phyloP scores from a whole-genome alignment of 2,113 vertebrate genomes.

The Calidris pugnax region DNA sequence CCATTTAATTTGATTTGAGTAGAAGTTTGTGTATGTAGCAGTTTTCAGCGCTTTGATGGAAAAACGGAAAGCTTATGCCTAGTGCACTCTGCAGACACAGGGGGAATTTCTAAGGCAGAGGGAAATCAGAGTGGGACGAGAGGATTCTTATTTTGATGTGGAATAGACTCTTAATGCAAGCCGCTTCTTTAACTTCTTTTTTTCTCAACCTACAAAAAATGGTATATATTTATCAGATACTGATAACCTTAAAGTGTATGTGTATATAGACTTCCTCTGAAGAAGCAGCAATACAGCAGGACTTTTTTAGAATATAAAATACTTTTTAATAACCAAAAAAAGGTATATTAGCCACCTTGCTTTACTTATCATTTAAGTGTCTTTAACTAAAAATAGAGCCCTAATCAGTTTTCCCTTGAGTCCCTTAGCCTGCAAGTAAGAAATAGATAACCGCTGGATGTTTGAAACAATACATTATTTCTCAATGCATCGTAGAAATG shows the following conservation, averaged over 20 bases:
- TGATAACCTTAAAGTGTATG: not conserved
- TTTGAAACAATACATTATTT: slow-evolving; percentile 4
- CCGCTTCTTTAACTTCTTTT: not conserved
- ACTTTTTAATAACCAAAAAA: not conserved
- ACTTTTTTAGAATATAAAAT: not conserved
- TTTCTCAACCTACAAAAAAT: not conserved
- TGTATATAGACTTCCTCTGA: not conserved
- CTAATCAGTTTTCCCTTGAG: slow-evolving; percentile 14
- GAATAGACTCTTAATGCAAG: not conserved
- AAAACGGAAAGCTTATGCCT: not conserved
- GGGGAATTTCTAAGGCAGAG: not conserved
- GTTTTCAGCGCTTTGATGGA: not conserved
- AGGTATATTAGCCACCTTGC: not conserved
- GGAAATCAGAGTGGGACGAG: not conserved
- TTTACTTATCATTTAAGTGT: not conserved
- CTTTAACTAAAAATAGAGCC: slow-evolving; percentile 36
- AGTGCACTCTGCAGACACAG: fast-evolving
- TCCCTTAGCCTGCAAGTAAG: not conserved
- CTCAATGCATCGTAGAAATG: not conserved
- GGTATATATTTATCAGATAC: not conserved
- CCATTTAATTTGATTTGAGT: not conserved
- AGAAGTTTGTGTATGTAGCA: not conserved
- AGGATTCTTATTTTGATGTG: not conserved
- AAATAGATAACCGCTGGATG: not conserved
- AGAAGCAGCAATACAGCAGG: not conserved